Evolutionary conservation across 2,797 vertebrate genomes (phyloP), one percentile per base, ranked within the genome.

Genomic region (Hypotaenidia philippensis): DNA sequence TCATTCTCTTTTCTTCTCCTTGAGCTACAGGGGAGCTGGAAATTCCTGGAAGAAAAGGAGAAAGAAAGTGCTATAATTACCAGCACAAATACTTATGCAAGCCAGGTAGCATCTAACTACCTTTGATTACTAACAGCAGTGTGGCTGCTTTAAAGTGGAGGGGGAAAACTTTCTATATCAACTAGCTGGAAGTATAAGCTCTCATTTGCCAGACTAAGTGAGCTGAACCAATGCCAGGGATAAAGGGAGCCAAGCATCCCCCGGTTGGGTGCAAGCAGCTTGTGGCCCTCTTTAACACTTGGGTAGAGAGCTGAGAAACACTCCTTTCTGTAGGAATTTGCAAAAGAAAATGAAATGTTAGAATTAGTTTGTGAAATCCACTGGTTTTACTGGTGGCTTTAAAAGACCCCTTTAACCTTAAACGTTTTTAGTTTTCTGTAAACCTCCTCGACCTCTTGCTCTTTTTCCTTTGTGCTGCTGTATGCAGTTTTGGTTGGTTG

Each of bases 101-200:
- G 55, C 1, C 5, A 22, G 26, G 65, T 78, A 78, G 59, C n/a
- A 84, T 29, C 17, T 5, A 70, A 2, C 77, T 71, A 20, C 49
- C 32, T 72, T 56, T 93, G 47, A 89, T 76, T 82, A n/a, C 59
- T 72, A 78, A 69, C 41, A 90, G 66, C 59, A 59, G n/a, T 63
- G 59, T 55, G 29, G 22, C 57, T 75, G 11, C 32, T 75, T 49
- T 83, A 21, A 59, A 80, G 52, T 21, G 47, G 66, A 84, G 69
- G 50, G 82, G 55, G 26, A 84, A 89, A 82, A 89, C 55, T 85
- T 69, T 26, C 12, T 23, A 0, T 41, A 75, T 56, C 55, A 57
- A 6, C 34, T 15, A 47, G 25, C 1, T 87, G 52, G 18, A 82
- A 70, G 59, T 31, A 23, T 32, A 63, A 92, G 5, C 25, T 79